Base-by-base conservation (phyloP, 2,888 invertebrate genomes). In the Phrixothrix hirtus region DNA sequence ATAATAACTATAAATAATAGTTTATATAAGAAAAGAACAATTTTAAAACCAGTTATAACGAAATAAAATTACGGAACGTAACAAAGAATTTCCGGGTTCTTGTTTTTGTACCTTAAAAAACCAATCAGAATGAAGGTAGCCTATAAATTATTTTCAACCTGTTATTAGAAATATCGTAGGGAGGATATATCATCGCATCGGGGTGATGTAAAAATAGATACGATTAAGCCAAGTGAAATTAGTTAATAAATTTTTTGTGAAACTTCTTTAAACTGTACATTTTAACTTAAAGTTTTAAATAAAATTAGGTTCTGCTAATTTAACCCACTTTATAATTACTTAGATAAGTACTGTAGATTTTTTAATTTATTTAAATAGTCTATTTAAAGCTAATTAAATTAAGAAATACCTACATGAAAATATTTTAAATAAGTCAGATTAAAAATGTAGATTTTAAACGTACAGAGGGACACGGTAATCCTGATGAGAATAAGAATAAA, bases 101-200 rank as follows among this genome's bases (percentile, higher is more conserved):
- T 45, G 34, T 34, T 46, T 53, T 49, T 35, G 29, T 44, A 26
- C 25, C 13, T 25, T 39, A 49, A 45, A 54, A 57, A 55, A 34
- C 55, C 59, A 57, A 55, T 59, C 57, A 51, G 39, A 41, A 51
- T 48, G 47, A 42, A 49, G 44, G 35, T 39, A 46, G 11, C 31
- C 43, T 51, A 46, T 54, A 58, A 44, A 58, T 57, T 50, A 55
- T 37, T 32, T 38, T 17, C 6, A 50, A 48, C 44, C 37, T 58
- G 50, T 56, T 49, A 60, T 58, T 59, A 59, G 41, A 41, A 57
- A 32, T 48, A 49, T 46, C 37, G 43, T 43, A 42, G 41, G 49
- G 46, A 45, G 59, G 53, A 31, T 31, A 37, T 32, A 31, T n/a
- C n/a, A n/a, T n/a, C n/a, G 29, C 42, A 30, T 47, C 36, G 29